Conservation (phyloP, 2,113 vertebrate genomes). For the Phocoena sinus region DNA sequence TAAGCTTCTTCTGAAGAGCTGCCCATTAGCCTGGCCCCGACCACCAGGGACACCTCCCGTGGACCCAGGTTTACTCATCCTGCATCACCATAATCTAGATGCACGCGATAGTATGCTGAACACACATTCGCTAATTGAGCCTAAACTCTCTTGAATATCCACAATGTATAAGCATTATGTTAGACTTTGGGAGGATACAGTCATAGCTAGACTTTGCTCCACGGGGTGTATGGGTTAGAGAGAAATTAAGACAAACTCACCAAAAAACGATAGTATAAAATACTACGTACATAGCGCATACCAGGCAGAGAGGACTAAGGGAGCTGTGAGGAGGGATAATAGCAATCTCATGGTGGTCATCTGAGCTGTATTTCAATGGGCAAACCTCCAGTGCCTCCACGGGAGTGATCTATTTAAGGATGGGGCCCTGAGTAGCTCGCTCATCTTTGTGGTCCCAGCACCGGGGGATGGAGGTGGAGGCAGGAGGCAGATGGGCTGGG, state of each 20-base stretch:
- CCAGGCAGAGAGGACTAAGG: background rate
- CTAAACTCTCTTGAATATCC: background rate
- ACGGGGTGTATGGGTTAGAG: background rate
- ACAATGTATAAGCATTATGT: background rate
- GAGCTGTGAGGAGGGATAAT: background rate
- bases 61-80: background rate
- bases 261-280: background rate
- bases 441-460: background rate
- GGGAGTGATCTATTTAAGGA: background rate
- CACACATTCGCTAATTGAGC: background rate
- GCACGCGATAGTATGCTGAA: background rate
- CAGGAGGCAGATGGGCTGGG: background rate
- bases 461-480: background rate
- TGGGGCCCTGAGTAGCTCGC: background rate
- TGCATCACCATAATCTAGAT: background rate
- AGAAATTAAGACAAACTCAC: background rate
- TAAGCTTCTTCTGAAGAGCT: background rate
- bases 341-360: background rate
- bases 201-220: background rate
- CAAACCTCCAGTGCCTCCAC: background rate
- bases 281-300: background rate
- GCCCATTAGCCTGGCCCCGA: background rate
- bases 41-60: background rate
- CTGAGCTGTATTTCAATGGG: background rate
- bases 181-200: background rate